Conservation (phyloP, 2,113 vertebrate species). For the Marmota flaviventris region DNA sequence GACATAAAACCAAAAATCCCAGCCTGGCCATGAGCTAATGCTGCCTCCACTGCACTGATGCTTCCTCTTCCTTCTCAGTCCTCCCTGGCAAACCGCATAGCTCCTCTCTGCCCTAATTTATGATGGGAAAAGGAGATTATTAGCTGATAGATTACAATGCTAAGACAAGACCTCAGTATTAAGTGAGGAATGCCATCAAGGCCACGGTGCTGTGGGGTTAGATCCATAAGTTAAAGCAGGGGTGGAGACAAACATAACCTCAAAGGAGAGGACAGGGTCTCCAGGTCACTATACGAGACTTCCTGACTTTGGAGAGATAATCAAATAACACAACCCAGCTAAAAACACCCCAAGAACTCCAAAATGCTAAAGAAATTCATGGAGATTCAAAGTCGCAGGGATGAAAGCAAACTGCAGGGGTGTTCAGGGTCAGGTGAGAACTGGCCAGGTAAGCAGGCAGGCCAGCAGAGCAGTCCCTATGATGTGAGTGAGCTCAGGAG, state of each 20-base stretch:
- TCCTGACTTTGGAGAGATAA: background rate
- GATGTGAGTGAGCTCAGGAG: too few relatives aligned
- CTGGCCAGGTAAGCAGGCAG: fast-evolving
- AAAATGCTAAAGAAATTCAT: background rate
- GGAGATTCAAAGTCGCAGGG: background rate
- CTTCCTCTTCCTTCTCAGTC: background rate
- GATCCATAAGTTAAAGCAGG: background rate
- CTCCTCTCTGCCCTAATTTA: background rate
- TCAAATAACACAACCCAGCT: background rate
- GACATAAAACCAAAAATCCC: background rate
- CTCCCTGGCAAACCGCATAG: background rate
- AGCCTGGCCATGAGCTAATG: fast-evolving
- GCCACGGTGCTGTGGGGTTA: background rate
- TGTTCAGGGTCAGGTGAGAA: fast-evolving
- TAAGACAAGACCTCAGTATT: background rate
- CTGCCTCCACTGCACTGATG: background rate
- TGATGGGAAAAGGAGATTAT: background rate
- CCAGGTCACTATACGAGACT: background rate
- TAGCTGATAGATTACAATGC: background rate
- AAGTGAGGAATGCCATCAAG: background rate
- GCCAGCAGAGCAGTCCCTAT: background rate
- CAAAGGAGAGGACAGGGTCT: background rate
- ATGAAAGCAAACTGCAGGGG: fast-evolving
- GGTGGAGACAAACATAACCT: too few relatives aligned
- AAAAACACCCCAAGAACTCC: background rate